These are phyloP conservation scores for Tiliacea aurago DNA, from an alignment of 2,888 invertebrate species.

Conservation along the genomic window DNA sequence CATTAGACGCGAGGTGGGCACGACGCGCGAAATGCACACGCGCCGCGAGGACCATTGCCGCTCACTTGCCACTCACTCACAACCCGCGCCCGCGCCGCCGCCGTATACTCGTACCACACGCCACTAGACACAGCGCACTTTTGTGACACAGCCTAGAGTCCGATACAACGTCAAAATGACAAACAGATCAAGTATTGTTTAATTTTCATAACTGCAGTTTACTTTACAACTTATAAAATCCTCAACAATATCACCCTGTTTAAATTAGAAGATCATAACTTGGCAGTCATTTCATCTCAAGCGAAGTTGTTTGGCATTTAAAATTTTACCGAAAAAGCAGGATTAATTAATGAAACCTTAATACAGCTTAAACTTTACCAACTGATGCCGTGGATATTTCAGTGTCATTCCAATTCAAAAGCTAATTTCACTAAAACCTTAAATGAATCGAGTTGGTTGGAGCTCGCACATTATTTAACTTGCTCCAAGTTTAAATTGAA, in stretches of 20 bases:
- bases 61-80: constrained; percentile 71
- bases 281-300: constrained; percentile 19
- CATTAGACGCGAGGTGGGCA: constrained; percentile 84
- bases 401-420: constrained; percentile 88
- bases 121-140: constrained; percentile 1
- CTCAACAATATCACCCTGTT: constrained; percentile 4
- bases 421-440: constrained; percentile 90
- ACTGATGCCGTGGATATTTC: constrained; percentile 81
- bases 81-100: constrained; percentile 55
- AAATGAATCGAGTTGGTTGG: constrained; percentile 89
- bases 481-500: constrained; percentile 90
- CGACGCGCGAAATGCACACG: constrained; percentile 85
- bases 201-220: neutral
- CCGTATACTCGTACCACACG: constrained; percentile 32
- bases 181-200: neutral
- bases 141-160: neutral
- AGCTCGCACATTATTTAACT: constrained; percentile 90
- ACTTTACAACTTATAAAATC: neutral
- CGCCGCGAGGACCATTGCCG: constrained; percentile 77
- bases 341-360: constrained; percentile 78
- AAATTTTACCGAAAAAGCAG: constrained; percentile 66
- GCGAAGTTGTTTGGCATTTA: constrained; percentile 36
- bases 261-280: constrained; percentile 41
- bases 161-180: neutral
- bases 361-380: constrained; percentile 74